A percentile compares a stretch with the other conserved stretches of the same genome.
Conservation (phyloP, 2,797 vertebrate species). For the Peromyscus nudipes region DNA sequence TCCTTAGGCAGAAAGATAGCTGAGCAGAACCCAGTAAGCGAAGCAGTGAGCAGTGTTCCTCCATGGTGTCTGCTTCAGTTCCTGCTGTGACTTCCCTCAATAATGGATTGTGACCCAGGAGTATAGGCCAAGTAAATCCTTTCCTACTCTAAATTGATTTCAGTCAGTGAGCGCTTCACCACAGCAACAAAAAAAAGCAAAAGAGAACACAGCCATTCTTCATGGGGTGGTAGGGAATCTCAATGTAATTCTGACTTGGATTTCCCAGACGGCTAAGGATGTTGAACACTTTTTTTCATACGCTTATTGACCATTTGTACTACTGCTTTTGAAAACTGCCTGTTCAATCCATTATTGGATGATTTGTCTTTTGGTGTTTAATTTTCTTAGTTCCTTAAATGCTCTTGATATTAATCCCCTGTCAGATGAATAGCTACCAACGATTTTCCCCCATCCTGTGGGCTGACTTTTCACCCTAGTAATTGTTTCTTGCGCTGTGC, state of each 20-base stretch:
- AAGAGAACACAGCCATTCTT: not conserved
- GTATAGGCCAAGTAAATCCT: not conserved
- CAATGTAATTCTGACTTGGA: not conserved
- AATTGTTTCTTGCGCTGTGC: constrained; percentile 29
- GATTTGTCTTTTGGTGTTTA: constrained; percentile 11
- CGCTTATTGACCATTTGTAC: not conserved
- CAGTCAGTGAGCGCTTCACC: not conserved
- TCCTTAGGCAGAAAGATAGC: not conserved
- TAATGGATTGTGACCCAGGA: not conserved
- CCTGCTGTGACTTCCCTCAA: not conserved
- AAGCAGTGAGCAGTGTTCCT: not conserved
- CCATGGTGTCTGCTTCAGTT: not conserved
- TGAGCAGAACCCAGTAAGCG: not conserved
- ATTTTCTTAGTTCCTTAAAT: constrained; percentile 1
- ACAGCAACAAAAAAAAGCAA: not conserved
- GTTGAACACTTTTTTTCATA: not conserved
- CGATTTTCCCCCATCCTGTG: not conserved
- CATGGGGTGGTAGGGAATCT: not conserved
- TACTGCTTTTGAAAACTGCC: constrained; percentile 18
- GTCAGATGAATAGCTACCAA: constrained; percentile 35
- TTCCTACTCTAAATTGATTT: not conserved
- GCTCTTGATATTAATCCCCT: not conserved
- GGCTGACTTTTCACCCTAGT: constrained; percentile 13
- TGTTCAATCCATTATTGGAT: constrained; percentile 6
- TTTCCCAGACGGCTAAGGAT: not conserved